Percentiles rank a stretch among this genome's conserved stretches.
These are phyloP conservation scores for Amaurobius ferox DNA, from an alignment of 2,888 invertebrate species.

Conservation along the genomic window DNA sequence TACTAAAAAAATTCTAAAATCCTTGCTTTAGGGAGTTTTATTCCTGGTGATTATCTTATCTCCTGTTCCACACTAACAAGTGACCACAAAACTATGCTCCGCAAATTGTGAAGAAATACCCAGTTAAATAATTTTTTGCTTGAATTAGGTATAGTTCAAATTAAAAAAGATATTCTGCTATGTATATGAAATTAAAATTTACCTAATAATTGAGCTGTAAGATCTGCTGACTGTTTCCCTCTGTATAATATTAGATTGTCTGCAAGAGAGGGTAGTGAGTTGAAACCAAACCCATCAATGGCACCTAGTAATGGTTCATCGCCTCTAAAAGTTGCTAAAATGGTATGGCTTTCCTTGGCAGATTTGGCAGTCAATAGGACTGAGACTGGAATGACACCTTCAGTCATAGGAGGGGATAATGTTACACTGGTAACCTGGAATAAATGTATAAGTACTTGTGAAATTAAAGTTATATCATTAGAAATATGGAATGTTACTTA, in stretches of 20 bases:
- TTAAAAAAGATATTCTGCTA: neutral
- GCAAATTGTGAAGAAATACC: no score
- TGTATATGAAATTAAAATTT: neutral
- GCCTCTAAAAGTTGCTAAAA: constrained; percentile 35
- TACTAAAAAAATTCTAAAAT: no score
- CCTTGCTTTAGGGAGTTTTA: no score
- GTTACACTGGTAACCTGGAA: constrained; percentile 27
- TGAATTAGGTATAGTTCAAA: no score
- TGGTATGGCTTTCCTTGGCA: constrained; percentile 25
- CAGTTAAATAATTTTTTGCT: no score
- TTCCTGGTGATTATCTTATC: no score
- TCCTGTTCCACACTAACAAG: no score
- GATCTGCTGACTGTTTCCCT: constrained; percentile 9
- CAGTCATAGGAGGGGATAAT: neutral
- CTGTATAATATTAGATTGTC: constrained; percentile 43
- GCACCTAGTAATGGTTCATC: constrained; percentile 51
- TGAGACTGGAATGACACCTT: constrained; percentile 24
- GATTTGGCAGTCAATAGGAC: constrained; percentile 36
- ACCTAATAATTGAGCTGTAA: constrained; percentile 72
- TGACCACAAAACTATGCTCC: no score
- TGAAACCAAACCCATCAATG: constrained; percentile 54
- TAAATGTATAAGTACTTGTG: neutral
- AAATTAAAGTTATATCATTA: no score
- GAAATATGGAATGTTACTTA: no score
- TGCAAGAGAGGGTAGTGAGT: constrained; percentile 19